Conservation (phyloP, 2,797 vertebrate genomes). For the Anomalospiza imberbis region DNA sequence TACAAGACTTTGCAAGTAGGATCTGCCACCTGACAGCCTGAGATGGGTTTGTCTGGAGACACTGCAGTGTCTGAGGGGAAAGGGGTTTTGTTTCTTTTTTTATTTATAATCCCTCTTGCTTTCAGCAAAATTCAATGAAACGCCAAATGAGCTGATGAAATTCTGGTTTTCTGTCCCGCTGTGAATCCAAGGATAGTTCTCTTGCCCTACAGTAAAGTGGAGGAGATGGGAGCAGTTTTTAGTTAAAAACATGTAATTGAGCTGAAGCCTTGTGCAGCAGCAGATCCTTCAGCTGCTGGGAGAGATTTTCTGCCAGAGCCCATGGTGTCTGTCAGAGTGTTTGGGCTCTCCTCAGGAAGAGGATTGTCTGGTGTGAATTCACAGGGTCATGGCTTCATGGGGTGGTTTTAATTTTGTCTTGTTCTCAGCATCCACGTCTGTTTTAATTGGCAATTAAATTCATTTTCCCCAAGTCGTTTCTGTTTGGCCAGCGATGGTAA, state of each 20-base stretch:
- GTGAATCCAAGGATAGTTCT: neutral
- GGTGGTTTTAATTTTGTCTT: neutral
- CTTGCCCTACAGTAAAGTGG: neutral
- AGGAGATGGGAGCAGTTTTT: neutral
- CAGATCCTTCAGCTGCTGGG: neutral
- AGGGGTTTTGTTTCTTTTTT: neutral
- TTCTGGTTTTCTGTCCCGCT: neutral
- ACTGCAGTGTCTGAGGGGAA: neutral
- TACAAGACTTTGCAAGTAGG: neutral
- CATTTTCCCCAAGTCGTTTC: neutral
- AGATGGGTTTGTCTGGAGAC: neutral
- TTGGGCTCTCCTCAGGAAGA: neutral
- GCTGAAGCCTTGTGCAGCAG: neutral
- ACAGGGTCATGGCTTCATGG: neutral
- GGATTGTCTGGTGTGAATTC: neutral
- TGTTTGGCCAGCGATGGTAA: neutral
- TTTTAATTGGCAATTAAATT: neutral
- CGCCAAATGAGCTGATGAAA: neutral
- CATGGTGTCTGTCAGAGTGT: neutral
- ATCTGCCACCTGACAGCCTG: neutral
- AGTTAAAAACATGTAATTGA: neutral
- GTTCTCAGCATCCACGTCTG: neutral
- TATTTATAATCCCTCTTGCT: neutral
- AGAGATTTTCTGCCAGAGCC: neutral
- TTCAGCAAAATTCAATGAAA: constrained; percentile 6